Conservation (phyloP, 2,888 invertebrate species). For the Orthosia gracilis region DNA sequence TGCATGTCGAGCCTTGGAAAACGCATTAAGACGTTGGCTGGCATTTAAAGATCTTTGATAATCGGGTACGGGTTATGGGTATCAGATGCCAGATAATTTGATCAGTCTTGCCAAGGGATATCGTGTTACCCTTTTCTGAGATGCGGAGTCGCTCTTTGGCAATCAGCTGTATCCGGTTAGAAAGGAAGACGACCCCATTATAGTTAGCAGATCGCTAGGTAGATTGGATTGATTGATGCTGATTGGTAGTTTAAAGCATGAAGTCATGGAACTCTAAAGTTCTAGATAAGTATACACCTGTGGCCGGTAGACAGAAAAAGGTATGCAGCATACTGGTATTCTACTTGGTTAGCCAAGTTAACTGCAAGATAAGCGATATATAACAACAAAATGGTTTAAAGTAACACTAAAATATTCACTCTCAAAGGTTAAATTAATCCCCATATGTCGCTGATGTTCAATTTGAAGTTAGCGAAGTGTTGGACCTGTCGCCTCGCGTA, state of each 20-base stretch:
- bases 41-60: too few species aligned
- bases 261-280: not conserved
- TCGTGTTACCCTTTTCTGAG: too few species aligned
- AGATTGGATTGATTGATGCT: too few species aligned
- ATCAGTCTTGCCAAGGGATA: too few species aligned
- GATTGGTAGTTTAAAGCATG: not conserved
- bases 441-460: slow-evolving; percentile 13
- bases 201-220: too few species aligned
- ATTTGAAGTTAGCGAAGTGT: slow-evolving; percentile 23
- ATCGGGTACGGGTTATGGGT: too few species aligned
- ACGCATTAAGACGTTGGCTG: too few species aligned
- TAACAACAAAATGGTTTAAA: not conserved
- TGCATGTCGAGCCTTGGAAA: too few species aligned
- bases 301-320: not conserved
- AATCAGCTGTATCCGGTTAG: too few species aligned
- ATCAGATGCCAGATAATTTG: too few species aligned
- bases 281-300: not conserved
- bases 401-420: not conserved
- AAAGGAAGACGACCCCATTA: too few species aligned
- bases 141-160: too few species aligned
- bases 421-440: not conserved
- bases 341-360: not conserved
- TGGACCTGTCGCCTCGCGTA: not conserved
- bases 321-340: not conserved
- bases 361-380: not conserved